Percentiles rank a stretch among this genome's conserved stretches.
Conservation (phyloP, 2,113 vertebrate species). For the Festucalex cinctus region DNA sequence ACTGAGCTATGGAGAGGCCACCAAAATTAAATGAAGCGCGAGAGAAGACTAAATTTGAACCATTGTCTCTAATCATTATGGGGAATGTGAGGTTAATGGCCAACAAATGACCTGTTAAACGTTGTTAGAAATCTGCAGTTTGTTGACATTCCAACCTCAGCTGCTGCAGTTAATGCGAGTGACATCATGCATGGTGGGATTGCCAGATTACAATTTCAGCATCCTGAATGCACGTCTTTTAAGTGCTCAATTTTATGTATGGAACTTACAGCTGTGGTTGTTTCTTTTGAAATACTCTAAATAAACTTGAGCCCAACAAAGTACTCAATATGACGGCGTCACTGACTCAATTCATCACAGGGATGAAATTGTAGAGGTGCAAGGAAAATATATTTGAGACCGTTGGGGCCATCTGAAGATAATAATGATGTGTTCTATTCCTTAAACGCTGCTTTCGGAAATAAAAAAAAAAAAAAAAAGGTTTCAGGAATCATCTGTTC, state of each 20-base stretch:
- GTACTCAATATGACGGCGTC: not conserved
- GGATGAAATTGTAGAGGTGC: not conserved
- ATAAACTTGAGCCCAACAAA: not conserved
- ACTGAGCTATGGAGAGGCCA: no score
- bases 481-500: slow-evolving; percentile 8
- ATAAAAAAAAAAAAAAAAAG: not conserved
- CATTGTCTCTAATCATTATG: no score
- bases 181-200: not conserved
- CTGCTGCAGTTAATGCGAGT: not conserved
- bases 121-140: not conserved
- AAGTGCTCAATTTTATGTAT: not conserved
- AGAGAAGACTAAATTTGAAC: no score
- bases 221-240: not conserved
- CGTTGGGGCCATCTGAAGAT: not conserved
- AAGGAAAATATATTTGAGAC: not conserved
- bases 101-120: not conserved
- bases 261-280: not conserved
- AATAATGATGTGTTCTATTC: not conserved
- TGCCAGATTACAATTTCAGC: not conserved
- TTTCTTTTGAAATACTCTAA: not conserved
- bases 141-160: not conserved
- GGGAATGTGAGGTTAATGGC: not conserved
- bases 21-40: no score
- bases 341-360: not conserved
- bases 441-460: not conserved